These are phyloP conservation scores for Zaprionus nigranus DNA, from an alignment of 1,140 invertebrate species.

Conservation along the genomic window DNA sequence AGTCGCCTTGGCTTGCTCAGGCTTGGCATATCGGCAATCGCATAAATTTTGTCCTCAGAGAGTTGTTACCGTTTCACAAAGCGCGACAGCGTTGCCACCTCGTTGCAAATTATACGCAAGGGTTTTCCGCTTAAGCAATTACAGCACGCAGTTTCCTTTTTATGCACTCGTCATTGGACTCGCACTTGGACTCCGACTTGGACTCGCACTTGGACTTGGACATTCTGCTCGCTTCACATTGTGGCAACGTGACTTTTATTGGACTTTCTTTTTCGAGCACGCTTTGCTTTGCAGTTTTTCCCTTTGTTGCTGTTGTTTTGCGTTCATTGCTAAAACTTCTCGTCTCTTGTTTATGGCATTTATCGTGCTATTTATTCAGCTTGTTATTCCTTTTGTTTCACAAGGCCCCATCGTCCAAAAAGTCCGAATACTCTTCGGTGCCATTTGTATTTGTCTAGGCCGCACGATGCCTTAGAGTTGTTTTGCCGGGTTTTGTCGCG, in stretches of 20 bases:
- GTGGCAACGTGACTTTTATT: constrained; percentile 76
- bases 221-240: constrained; percentile 71
- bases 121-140: constrained; percentile 75
- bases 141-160: constrained; percentile 65
- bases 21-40: constrained; percentile 66
- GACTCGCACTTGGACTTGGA: constrained; percentile 36
- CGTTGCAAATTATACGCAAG: constrained; percentile 78
- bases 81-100: constrained; percentile 67
- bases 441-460: constrained; percentile 36
- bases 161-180: constrained; percentile 38
- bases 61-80: constrained; percentile 71
- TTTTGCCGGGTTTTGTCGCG: neutral
- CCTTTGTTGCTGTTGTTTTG: constrained; percentile 35
- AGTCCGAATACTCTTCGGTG: constrained; percentile 12
- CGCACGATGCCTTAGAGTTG: neutral
- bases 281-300: constrained; percentile 26
- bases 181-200: neutral
- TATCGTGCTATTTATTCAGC: constrained; percentile 79
- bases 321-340: constrained; percentile 65
- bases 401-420: constrained; percentile 29
- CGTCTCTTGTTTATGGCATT: constrained; percentile 79
- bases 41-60: constrained; percentile 80
- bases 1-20: constrained; percentile 39
- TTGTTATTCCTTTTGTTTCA: constrained; percentile 74
- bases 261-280: constrained; percentile 53